phyloP scores from a whole-genome alignment of 2,888 invertebrate species.

The Erynnis tages region DNA sequence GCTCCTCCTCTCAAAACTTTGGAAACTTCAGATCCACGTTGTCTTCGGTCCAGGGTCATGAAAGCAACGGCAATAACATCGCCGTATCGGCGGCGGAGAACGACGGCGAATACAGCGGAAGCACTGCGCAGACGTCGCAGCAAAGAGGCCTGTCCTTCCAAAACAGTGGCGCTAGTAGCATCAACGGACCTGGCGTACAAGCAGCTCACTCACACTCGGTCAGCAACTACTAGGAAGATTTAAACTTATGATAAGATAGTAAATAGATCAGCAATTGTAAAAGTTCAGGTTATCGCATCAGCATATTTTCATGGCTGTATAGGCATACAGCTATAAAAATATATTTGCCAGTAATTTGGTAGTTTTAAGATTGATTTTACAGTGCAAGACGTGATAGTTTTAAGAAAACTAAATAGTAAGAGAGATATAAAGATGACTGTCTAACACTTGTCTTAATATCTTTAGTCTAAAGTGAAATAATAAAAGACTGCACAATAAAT shows the following conservation, averaged over 20 bases:
- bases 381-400: background rate
- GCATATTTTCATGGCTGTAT: no score
- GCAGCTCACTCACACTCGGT: slow-evolving; percentile 59
- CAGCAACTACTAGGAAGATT: slow-evolving; percentile 39
- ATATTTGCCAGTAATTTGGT: background rate
- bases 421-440: slow-evolving; percentile 61
- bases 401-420: background rate
- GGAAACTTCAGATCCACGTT: slow-evolving; percentile 42
- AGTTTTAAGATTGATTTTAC: background rate
- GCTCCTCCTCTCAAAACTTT: no score
- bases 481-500: slow-evolving; percentile 17
- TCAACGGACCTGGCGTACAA: slow-evolving; percentile 57
- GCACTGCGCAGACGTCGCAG: slow-evolving; percentile 54
- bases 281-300: no score
- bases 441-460: slow-evolving; percentile 58
- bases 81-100: slow-evolving; percentile 59
- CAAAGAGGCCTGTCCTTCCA: slow-evolving; percentile 46
- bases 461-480: slow-evolving; percentile 35
- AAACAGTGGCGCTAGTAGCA: slow-evolving; percentile 55
- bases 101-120: slow-evolving; percentile 48
- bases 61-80: slow-evolving; percentile 41
- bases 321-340: no score
- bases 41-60: slow-evolving; percentile 45
- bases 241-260: background rate
- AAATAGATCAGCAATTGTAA: no score